These are phyloP conservation scores for Dryas iulia DNA, from an alignment of 1,140 invertebrate species.

Conservation along the genomic window DNA sequence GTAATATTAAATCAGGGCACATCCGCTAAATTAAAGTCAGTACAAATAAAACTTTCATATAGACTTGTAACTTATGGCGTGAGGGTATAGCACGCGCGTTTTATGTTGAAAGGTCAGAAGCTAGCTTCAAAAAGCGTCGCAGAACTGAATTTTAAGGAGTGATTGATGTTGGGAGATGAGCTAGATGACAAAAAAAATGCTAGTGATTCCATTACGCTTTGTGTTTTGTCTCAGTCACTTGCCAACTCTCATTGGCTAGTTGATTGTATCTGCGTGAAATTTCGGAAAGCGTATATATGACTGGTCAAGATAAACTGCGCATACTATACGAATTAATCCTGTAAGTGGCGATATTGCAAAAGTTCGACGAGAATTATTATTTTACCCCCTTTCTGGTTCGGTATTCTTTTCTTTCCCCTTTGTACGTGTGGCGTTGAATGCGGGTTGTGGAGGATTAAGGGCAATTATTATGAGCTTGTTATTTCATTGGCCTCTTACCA, in stretches of 20 bases:
- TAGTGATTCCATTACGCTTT: too few species aligned
- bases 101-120: too few species aligned
- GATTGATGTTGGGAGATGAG: too few species aligned
- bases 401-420: conserved; percentile 38
- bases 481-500: conserved; percentile 14
- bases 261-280: too few species aligned
- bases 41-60: conserved; percentile 48
- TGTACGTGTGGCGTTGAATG: conserved; percentile 21
- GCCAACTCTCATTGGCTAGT: too few species aligned
- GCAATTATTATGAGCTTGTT: conserved; percentile 18
- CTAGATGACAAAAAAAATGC: too few species aligned
- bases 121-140: too few species aligned
- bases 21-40: conserved; percentile 44
- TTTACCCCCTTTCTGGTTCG: conserved; percentile 45
- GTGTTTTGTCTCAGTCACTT: too few species aligned
- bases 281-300: too few species aligned
- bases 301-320: too few species aligned
- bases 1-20: conserved; percentile 34
- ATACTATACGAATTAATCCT: conserved; percentile 59
- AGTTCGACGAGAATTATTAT: conserved; percentile 46
- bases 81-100: too few species aligned
- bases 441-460: conserved; percentile 20
- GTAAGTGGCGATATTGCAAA: conserved; percentile 54
- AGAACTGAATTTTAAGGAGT: too few species aligned
- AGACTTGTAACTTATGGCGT: conserved; percentile 42